phyloP scores from a whole-genome alignment of 2,888 invertebrate genomes.

The Dicycla oo region DNA sequence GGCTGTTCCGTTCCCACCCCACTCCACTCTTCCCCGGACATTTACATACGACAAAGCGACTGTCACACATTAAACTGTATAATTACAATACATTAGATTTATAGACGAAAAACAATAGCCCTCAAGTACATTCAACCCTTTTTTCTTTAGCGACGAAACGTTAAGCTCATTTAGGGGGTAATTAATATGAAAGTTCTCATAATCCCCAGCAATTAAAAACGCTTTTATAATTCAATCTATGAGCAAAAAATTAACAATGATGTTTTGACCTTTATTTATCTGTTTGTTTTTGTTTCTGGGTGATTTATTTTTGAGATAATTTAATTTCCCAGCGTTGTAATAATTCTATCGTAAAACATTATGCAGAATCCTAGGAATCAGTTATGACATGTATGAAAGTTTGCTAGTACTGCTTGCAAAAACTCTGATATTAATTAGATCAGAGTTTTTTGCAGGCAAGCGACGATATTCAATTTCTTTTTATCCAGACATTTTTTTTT shows the following conservation, averaged over 20 bases:
- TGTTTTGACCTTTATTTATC: slow-evolving; percentile 72
- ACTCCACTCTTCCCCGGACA: slow-evolving; percentile 76
- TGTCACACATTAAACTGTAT: slow-evolving; percentile 88
- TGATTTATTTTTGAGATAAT: slow-evolving; percentile 41
- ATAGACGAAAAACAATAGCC: slow-evolving; percentile 86
- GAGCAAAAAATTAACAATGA: slow-evolving; percentile 75
- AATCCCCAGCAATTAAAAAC: slow-evolving; percentile 84
- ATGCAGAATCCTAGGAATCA: background rate
- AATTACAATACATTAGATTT: slow-evolving; percentile 89
- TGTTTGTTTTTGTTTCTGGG: slow-evolving; percentile 50
- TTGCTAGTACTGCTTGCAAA: slow-evolving; percentile 23
- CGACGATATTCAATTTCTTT: background rate
- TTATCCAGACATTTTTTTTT: slow-evolving; percentile 9
- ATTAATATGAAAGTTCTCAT: slow-evolving; percentile 88
- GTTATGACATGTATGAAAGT: background rate
- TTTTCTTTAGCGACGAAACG: slow-evolving; percentile 78
- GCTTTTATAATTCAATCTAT: slow-evolving; percentile 67
- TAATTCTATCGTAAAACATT: background rate
- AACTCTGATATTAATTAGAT: slow-evolving; percentile 31
- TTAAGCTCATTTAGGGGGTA: slow-evolving; percentile 87
- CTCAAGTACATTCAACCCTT: slow-evolving; percentile 82
- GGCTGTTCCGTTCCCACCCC: slow-evolving; percentile 83
- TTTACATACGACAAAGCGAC: slow-evolving; percentile 88
- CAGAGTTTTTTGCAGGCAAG: slow-evolving; percentile 22
- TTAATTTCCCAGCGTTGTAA: slow-evolving; percentile 32